Conservation (phyloP, 2,113 vertebrate genomes). For the Tragelaphus buxtoni region DNA sequence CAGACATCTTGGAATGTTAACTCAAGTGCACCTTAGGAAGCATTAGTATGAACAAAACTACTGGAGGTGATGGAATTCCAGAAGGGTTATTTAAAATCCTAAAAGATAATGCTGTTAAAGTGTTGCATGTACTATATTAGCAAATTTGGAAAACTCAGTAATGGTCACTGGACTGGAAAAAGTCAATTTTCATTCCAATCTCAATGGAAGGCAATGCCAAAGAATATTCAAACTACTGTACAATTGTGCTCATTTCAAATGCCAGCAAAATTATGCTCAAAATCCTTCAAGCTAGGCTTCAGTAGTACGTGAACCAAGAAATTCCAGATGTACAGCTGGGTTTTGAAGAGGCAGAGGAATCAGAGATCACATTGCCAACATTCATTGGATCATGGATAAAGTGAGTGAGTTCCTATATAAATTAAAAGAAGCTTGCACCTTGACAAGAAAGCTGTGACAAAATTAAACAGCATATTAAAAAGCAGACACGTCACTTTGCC, state of each 20-base stretch:
- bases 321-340: not conserved
- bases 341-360: not conserved
- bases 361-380: not conserved
- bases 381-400: not conserved
- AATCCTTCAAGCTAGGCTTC: not conserved
- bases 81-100: not conserved
- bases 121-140: not conserved
- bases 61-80: not conserved
- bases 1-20: not conserved
- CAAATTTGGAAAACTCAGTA: not conserved
- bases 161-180: not conserved
- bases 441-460: not conserved
- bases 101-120: not conserved
- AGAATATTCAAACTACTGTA: not conserved
- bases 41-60: not conserved
- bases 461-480: not conserved
- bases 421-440: not conserved
- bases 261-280: not conserved
- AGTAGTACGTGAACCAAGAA: not conserved
- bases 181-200: not conserved
- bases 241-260: not conserved
- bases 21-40: not conserved
- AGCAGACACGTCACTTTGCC: not conserved
- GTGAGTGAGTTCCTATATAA: not conserved
- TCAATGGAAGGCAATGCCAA: not conserved